Evolutionary conservation across 2,113 vertebrate genomes (phyloP).

Genomic region (Nothobranchius kuhntae): DNA sequence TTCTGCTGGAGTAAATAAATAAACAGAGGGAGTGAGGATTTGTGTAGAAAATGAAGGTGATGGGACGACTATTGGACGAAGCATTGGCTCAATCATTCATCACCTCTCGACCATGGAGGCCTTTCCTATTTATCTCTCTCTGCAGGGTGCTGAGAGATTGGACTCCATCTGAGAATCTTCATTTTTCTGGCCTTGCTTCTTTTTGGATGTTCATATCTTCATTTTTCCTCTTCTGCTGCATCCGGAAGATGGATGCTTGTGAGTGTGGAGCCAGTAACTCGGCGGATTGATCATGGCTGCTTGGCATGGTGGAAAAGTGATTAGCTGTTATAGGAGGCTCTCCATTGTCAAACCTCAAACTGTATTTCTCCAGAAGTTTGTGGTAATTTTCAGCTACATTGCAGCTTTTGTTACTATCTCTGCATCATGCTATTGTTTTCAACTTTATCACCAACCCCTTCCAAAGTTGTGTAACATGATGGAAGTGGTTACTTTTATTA

Average conservation of each 20-base stretch:
- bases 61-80: conserved; percentile 48
- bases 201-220: conserved; percentile 31
- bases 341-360: too few relatives aligned
- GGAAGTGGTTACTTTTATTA: too few relatives aligned
- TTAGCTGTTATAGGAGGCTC: too few relatives aligned
- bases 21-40: conserved; percentile 54
- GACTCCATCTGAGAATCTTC: conserved; percentile 28
- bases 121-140: conserved; percentile 60
- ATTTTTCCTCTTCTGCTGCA: conserved; percentile 24
- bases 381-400: too few relatives aligned
- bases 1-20: conserved; percentile 62
- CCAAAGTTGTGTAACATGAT: too few relatives aligned
- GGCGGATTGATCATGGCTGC: conserved; percentile 53
- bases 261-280: conserved; percentile 54
- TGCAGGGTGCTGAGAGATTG: conserved; percentile 41
- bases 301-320: conserved; percentile 42
- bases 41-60: conserved; percentile 47
- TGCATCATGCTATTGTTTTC: too few relatives aligned
- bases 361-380: too few relatives aligned
- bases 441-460: too few relatives aligned
- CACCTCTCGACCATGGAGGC: conserved; percentile 43
- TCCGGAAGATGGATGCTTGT: conserved; percentile 56
- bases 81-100: conserved; percentile 62
- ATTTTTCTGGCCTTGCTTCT: conserved; percentile 42
- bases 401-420: too few relatives aligned